A percentile compares a stretch with the other conserved stretches of the same genome.
phyloP scores from a whole-genome alignment of 64 coral and sea anemone genomes.

The Dendronephthya gigantea region DNA sequence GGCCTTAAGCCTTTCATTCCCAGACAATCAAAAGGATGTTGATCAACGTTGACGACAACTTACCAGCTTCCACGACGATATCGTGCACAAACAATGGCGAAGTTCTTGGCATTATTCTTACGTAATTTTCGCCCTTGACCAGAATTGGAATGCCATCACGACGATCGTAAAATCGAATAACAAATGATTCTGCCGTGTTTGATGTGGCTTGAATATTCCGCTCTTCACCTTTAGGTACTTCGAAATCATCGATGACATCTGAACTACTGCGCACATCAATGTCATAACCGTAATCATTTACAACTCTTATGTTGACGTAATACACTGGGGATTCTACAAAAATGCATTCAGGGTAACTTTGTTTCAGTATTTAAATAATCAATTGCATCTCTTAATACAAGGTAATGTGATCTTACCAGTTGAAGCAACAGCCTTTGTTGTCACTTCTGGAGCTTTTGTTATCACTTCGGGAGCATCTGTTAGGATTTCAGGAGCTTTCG shows the following conservation, averaged over 20 bases:
- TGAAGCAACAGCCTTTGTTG: no score
- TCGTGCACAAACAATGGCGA: background rate
- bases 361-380: no score
- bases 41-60: background rate
- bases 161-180: background rate
- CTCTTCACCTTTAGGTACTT: background rate
- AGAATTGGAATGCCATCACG: conserved; percentile 5
- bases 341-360: no score
- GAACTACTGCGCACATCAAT: background rate
- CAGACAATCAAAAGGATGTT: background rate
- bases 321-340: background rate
- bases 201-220: background rate
- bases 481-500: no score
- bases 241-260: background rate
- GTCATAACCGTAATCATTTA: background rate
- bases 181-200: background rate
- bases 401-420: no score
- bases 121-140: background rate
- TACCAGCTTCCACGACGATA: background rate
- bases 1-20: no score
- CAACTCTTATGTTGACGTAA: background rate
- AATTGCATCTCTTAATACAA: no score
- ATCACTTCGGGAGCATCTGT: no score
- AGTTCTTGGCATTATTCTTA: background rate
- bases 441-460: no score